Base-by-base conservation (phyloP, 37 sponge, comb jelly and placozoan genomes). In the Theonella swinhoei region DNA sequence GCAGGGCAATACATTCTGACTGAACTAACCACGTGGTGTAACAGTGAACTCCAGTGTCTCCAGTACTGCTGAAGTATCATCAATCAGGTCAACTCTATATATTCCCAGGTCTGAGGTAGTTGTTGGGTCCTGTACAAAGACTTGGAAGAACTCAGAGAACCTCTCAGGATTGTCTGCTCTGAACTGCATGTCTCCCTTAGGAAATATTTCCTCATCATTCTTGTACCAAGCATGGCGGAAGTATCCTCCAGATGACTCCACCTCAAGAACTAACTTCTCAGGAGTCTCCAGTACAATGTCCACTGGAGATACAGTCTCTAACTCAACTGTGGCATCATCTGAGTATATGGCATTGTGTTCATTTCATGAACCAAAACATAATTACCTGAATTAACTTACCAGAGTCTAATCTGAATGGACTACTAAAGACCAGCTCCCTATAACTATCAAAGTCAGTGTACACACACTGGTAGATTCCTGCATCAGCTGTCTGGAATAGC, bases 391-490 rank as follows among this genome's bases (percentile, higher is more conserved):
- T 8, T 62, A 33, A 58, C 70, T 38, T 7, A 84, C 85, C 85
- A 60, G 85, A 76, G 70, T 84, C 85, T 60, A 84, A 70, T 42
- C 77, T 39, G 30, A 77, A 34, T 22, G 85, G 85, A 59, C 33
- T 60, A 28, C 76, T 59, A 24, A 60, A 38, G 65, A 77, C 7
- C 19, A 84, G 42, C 43, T 84, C 81, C 30, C 70, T 32, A 43
- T 42, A 68, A 68, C 38, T 31, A 34, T 69, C 42, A 32, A 1
- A 32, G 30, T 68, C 82, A 34, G 71, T 71, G 77, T 75, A 76
- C 62, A 84, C 60, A 68, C 85, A 84, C 77, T 84, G 85, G 61
- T 84, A 84, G 36, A 77, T 60, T 34, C 85, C 85, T 8, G 61
- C 77, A 76, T 84, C 77, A 34, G 85, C 68, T 1, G 3, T 29